A percentile compares a stretch with the other conserved stretches of the same genome.
Evolutionary conservation across 2,888 invertebrate genomes (phyloP).

Genomic region (Lysandra coridon): DNA sequence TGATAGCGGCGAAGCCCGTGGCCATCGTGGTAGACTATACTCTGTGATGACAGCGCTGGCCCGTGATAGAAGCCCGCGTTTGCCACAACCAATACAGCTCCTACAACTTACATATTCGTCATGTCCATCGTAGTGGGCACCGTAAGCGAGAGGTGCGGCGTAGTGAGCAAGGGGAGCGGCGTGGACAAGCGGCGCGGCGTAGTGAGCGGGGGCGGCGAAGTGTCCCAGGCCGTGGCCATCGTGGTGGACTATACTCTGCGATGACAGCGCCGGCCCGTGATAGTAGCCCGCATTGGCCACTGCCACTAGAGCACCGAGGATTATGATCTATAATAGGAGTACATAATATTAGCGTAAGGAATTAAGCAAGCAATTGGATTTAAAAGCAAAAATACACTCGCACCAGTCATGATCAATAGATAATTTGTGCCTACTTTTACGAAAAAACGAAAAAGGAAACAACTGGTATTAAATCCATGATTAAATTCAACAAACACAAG

Average conservation of each 20-base stretch:
- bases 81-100: neutral
- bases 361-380: neutral
- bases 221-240: slow-evolving; percentile 53
- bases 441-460: no score
- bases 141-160: slow-evolving; percentile 44
- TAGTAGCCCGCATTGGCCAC: slow-evolving; percentile 70
- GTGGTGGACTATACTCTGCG: slow-evolving; percentile 64
- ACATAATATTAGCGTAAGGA: neutral
- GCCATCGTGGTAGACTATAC: no score
- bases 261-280: slow-evolving; percentile 59
- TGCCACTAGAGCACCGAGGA: slow-evolving; percentile 66
- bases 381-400: no score
- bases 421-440: no score
- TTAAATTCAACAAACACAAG: no score
- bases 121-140: slow-evolving; percentile 46
- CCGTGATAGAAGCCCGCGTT: no score
- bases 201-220: slow-evolving; percentile 52
- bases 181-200: slow-evolving; percentile 51
- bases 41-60: no score
- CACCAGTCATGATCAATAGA: no score
- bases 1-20: no score
- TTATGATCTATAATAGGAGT: slow-evolving; percentile 57
- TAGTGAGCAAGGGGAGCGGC: slow-evolving; percentile 44
- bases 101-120: slow-evolving; percentile 45
- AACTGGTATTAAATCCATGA: no score